A percentile compares a stretch with the other conserved stretches of the same genome.
Conservation (phyloP, 2,888 invertebrate species). For the Caenorhabditis imperialis region DNA sequence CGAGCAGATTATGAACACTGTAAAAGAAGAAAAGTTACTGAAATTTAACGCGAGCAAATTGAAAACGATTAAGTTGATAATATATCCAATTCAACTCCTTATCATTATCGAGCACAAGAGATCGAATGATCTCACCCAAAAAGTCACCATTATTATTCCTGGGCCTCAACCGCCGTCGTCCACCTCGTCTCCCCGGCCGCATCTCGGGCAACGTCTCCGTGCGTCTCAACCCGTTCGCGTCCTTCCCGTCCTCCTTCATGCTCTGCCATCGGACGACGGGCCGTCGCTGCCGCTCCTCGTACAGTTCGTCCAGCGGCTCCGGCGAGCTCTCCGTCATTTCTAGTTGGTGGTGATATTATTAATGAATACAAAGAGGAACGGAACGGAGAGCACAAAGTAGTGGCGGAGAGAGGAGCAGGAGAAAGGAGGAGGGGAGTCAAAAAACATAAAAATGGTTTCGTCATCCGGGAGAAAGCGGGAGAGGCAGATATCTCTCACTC, state of each 20-base stretch:
- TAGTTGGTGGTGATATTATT: neutral
- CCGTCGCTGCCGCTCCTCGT: constrained; percentile 47
- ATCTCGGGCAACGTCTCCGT: constrained; percentile 60
- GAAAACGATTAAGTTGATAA: too few relatives aligned
- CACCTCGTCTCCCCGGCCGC: constrained; percentile 25
- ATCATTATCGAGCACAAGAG: too few relatives aligned
- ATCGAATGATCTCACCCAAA: too few relatives aligned
- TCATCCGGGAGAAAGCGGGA: constrained; percentile 10
- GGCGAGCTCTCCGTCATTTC: constrained; percentile 65
- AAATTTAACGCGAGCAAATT: too few relatives aligned
- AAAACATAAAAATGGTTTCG: constrained; percentile 44
- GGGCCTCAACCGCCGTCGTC: constrained; percentile 23
- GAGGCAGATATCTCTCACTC: too few relatives aligned
- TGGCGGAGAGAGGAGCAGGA: neutral
- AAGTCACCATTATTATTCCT: constrained; percentile 42
- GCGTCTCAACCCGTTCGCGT: constrained; percentile 50
- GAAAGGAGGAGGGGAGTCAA: neutral
- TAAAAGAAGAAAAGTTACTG: too few relatives aligned
- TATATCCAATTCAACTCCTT: too few relatives aligned
- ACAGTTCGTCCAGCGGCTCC: constrained; percentile 63
- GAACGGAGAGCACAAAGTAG: neutral
- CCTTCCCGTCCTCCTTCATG: constrained; percentile 56
- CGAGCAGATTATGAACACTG: too few relatives aligned
- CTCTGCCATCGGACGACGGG: constrained; percentile 62
- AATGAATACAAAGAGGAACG: neutral